Base-by-base conservation (phyloP, 2,888 invertebrate species). In the Micoletzkya japonica region DNA sequence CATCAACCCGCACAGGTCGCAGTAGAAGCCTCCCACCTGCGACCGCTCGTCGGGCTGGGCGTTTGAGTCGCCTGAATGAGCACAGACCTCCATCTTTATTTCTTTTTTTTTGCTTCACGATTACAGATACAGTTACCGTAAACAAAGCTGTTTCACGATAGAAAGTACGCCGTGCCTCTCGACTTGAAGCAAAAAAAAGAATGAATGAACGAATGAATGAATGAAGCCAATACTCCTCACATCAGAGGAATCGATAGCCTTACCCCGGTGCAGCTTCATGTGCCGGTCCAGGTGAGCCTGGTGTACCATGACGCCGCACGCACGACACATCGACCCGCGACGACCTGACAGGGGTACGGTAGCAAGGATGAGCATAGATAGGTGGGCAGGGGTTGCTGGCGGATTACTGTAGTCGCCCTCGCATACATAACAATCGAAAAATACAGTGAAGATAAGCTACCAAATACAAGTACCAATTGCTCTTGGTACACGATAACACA, bases 1-100 rank as follows among this genome's bases (percentile, higher is more conserved):
- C 70, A 73, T 70, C 50, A 82, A 58, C 10, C 81, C 81, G 59
- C 81, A 81, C 24, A 82, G 63, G 26, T 82, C 80, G 61, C 82
- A 82, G 72, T 77, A 80, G 69, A 64, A 76, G 24, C 75, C 75
- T 20, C 75, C 75, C 37, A 58, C 36, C 0, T 44, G 60, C 20
- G 64, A 36, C 4, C 61, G 52, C n/a, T 75, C 72, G 59, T 81
- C 82, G 0, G 64, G 64, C 49, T 4, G 2, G 3, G n/a, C 28
- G 2, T 4, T 6, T 1, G 24, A 28, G 30, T 49, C 30, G 26
- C 61, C 61, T 61, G 52, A 17, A 1, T 30, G 49, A 28, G 1
- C n/a, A 73, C 74, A 4, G 20, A 3, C 36, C n/a, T 36, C 36
- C 34, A 36, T n/a, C 1, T 2, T 20, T 1, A 28, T 1, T 56